phyloP scores from a whole-genome alignment of 2,888 invertebrate genomes.

The Acrobasis suavella region DNA sequence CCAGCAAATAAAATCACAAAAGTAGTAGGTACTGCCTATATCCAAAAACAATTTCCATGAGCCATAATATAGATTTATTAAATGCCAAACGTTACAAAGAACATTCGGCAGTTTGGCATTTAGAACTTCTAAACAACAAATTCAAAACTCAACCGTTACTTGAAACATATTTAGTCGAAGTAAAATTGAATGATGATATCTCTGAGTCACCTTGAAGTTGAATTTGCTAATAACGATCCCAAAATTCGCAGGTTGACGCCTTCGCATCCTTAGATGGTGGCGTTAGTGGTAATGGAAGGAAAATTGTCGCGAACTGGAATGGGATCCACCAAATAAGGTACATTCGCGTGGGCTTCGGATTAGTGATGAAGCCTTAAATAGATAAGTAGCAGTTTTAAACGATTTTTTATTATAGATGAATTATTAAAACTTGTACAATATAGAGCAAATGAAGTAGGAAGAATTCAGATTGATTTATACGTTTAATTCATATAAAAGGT shows the following conservation, averaged over 20 bases:
- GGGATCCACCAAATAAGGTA: conserved; percentile 57
- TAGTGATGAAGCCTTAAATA: conserved; percentile 35
- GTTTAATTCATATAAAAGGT: too few relatives aligned
- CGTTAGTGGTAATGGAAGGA: conserved; percentile 36
- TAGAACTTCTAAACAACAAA: conserved; percentile 13
- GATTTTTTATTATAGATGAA: background rate
- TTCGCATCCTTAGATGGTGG: conserved; percentile 51
- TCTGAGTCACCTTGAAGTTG: conserved; percentile 27
- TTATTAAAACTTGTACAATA: background rate
- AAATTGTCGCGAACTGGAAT: conserved; percentile 57
- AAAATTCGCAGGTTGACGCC: conserved; percentile 20
- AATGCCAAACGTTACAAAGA: background rate
- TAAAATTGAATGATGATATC: conserved; percentile 3
- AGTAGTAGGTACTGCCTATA: too few relatives aligned
- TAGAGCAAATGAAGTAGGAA: background rate
- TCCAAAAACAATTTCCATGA: background rate
- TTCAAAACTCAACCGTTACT: conserved; percentile 12
- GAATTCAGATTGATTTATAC: background rate
- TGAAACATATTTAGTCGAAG: background rate
- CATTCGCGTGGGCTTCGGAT: conserved; percentile 54
- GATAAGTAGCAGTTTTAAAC: conserved; percentile 28
- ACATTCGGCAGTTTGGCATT: conserved; percentile 7
- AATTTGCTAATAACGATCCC: conserved; percentile 11
- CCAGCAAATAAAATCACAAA: too few relatives aligned
- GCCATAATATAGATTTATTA: background rate